These are phyloP conservation scores for Vombatus ursinus DNA, from an alignment of 2,113 vertebrate genomes.

Conservation along the genomic window DNA sequence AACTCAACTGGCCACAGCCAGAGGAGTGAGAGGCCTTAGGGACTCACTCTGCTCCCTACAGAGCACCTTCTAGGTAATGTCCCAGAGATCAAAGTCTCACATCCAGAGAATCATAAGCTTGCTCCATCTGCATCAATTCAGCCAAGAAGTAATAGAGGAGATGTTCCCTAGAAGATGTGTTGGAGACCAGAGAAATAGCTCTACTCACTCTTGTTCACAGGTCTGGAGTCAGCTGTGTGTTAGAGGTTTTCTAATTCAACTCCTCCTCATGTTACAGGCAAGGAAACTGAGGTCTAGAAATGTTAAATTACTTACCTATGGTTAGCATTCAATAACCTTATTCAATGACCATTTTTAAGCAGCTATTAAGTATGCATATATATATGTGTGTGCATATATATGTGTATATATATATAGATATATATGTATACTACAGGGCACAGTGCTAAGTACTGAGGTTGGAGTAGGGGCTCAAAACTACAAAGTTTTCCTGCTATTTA, in stretches of 20 bases:
- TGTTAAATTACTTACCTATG: not conserved
- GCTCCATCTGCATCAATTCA: not conserved
- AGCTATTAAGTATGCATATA: not conserved
- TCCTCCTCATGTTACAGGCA: not conserved
- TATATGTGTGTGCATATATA: no score
- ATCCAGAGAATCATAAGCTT: not conserved
- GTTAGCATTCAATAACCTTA: not conserved
- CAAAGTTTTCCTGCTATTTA: not conserved
- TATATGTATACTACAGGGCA: not conserved
- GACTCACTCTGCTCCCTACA: not conserved
- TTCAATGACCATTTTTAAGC: not conserved
- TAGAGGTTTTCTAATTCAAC: not conserved
- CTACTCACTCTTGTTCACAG: not conserved
- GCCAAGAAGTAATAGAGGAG: not conserved
- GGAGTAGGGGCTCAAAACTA: not conserved
- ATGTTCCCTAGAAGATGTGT: not conserved
- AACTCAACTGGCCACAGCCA: not conserved
- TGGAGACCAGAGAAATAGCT: not conserved
- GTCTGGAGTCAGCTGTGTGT: not conserved
- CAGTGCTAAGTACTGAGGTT: not conserved
- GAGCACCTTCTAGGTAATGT: not conserved
- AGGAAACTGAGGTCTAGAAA: not conserved
- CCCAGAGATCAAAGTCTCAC: not conserved
- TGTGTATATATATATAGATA: no score
- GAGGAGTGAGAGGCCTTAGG: not conserved